These are phyloP conservation scores for Stegophylla sp. DNA, from an alignment of 2,888 invertebrate genomes.

Conservation along the genomic window DNA sequence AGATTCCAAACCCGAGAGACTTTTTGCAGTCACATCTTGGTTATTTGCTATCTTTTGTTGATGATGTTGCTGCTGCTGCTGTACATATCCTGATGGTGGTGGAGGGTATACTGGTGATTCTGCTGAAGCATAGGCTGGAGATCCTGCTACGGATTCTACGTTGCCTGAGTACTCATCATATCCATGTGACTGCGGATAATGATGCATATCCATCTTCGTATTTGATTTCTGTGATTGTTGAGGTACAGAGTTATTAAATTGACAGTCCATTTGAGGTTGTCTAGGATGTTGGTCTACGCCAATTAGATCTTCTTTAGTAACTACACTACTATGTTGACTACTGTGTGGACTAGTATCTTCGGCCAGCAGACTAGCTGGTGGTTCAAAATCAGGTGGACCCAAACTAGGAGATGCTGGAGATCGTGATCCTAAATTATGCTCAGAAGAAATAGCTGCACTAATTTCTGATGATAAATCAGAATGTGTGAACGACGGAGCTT, in stretches of 20 bases:
- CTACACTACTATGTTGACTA: constrained; percentile 60
- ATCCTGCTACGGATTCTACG: constrained; percentile 62
- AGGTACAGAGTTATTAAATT: constrained; percentile 60
- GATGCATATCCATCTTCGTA: constrained; percentile 67
- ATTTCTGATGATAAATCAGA: constrained; percentile 80
- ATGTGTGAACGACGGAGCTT: constrained; percentile 69
- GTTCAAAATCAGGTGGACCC: constrained; percentile 77
- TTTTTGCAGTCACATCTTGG: constrained; percentile 84
- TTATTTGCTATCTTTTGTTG: constrained; percentile 61
- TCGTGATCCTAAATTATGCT: constrained; percentile 70
- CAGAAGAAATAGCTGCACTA: constrained; percentile 78
- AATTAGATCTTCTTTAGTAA: constrained; percentile 63
- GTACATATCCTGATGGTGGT: constrained; percentile 60
- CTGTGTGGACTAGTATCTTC: constrained; percentile 63
- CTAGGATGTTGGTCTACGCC: constrained; percentile 40
- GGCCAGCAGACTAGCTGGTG: constrained; percentile 70
- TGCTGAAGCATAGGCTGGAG: constrained; percentile 62
- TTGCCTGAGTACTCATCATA: constrained; percentile 63
- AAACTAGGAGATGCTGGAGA: constrained; percentile 75
- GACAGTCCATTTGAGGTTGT: constrained; percentile 49
- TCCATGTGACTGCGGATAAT: constrained; percentile 66
- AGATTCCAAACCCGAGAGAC: constrained; percentile 84
- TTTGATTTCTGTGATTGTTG: constrained; percentile 37
- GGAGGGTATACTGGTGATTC: constrained; percentile 53
- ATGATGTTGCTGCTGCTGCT: constrained; percentile 60